These are phyloP conservation scores for Eristalis intricaria DNA, from an alignment of 2,888 invertebrate genomes.

Conservation along the genomic window DNA sequence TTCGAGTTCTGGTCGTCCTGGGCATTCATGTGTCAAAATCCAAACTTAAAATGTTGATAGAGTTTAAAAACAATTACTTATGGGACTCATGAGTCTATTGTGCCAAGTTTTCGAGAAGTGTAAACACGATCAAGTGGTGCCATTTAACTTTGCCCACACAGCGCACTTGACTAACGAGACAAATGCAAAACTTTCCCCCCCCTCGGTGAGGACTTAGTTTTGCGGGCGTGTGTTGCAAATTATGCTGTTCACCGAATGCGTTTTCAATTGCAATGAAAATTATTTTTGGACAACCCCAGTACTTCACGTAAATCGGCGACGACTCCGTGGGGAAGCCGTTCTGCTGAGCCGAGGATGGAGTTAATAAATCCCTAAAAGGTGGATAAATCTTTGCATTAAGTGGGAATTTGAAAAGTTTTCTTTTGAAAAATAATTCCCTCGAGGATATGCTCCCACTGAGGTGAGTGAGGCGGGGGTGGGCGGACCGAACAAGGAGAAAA, in stretches of 20 bases:
- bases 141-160: slow-evolving; percentile 20
- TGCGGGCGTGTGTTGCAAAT: background rate
- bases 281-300: background rate
- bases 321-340: background rate
- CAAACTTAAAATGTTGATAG: slow-evolving; percentile 25
- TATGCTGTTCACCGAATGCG: background rate
- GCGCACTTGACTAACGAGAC: background rate
- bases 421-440: background rate
- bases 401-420: slow-evolving; percentile 5
- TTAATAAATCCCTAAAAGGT: background rate
- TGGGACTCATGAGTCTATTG: slow-evolving; percentile 49
- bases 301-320: background rate
- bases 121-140: slow-evolving; percentile 60
- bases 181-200: background rate
- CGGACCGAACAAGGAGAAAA: too few relatives aligned
- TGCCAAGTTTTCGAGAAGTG: slow-evolving; percentile 47
- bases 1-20: background rate
- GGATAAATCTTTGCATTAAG: slow-evolving; percentile 1
- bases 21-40: slow-evolving; percentile 33
- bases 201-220: too few relatives aligned
- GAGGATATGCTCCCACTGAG: background rate
- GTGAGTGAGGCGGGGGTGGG: background rate
- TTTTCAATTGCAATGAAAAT: background rate
- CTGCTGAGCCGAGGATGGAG: background rate
- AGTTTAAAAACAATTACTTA: slow-evolving; percentile 61